Evolutionary conservation across 2,113 vertebrate genomes (phyloP), one percentile per base, ranked within the genome.

Genomic region (Laterallus jamaicensis): DNA sequence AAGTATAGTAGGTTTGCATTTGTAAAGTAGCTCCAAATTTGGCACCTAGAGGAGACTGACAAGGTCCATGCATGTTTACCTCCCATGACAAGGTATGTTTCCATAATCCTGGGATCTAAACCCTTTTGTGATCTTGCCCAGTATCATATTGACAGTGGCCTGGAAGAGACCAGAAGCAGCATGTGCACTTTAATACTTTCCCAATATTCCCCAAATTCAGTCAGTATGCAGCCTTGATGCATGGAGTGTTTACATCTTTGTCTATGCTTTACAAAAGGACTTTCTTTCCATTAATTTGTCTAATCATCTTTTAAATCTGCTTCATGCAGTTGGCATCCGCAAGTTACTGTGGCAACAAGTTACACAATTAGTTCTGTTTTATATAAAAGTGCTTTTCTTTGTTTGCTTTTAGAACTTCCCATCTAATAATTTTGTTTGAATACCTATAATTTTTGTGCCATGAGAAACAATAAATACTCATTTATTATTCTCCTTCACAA

Each of bases 321-420:
- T 90, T 66, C 35, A 85, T 77, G 37, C 1, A 1, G 24, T 44
- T 82, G 40, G 11, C 54, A 82, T 90, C 35, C 40, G 58, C 39
- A 88, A 73, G 74, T 95, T 93, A 49, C 78, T 93, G 90, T 79
- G 84, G 58, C 84, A 96, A 94, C 66, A 78, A 87, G 69, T 94
- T 66, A 25, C 37, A 78, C 32, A 80, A 67, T 84, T 84, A 91
- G 82, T 88, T 78, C 62, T 69, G 12, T 16, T 93, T 79, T 56
- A 76, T 85, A 12, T 68, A 68, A 42, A 90, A 94, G 28, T 71
- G 6, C 22, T 68, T 86, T 88, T 24, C 5, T 87, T 94, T 87
- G 56, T 84, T 95, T 94, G n/a, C 40, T 75, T 94, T 92, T 47
- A 85, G 69, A 85, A 68, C 6, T 73, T 87, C 15, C 0, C 31